Conservation (phyloP, 2,888 invertebrate genomes). For the Mantis religiosa region DNA sequence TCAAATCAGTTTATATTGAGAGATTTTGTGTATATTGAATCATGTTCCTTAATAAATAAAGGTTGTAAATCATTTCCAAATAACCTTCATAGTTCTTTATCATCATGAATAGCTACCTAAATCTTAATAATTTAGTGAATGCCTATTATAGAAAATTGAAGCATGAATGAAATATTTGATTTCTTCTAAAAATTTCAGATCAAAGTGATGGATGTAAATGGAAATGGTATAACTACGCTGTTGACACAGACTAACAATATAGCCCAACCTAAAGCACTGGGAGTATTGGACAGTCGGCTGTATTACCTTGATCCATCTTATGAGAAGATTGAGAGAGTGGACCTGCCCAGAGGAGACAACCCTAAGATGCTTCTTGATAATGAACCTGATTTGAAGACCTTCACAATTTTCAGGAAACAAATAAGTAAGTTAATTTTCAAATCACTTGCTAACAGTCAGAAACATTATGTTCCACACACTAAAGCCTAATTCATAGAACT, state of each 20-base stretch:
- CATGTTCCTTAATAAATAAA: no score
- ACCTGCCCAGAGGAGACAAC: slow-evolving; percentile 75
- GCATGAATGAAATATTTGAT: no score
- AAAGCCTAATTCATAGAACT: no score
- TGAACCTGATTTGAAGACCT: slow-evolving; percentile 79
- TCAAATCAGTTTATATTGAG: no score
- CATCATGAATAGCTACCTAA: no score
- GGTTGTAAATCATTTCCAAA: no score
- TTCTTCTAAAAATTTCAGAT: slow-evolving; percentile 33
- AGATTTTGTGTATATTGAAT: no score
- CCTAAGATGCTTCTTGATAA: slow-evolving; percentile 74
- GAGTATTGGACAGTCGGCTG: slow-evolving; percentile 73
- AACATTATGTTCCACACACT: no score
- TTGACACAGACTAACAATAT: slow-evolving; percentile 67
- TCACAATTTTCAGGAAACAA: slow-evolving; percentile 84
- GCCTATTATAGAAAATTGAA: no score
- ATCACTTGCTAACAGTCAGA: no score
- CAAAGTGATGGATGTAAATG: slow-evolving; percentile 65
- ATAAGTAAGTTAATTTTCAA: slow-evolving; percentile 44
- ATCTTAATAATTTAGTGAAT: no score
- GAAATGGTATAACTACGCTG: slow-evolving; percentile 63
- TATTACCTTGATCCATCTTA: slow-evolving; percentile 86
- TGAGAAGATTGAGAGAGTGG: slow-evolving; percentile 83
- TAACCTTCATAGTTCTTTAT: no score
- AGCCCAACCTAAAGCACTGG: slow-evolving; percentile 73